Evolutionary conservation across 2,888 invertebrate species (phyloP).

Genomic region (Drosophila greeni): DNA sequence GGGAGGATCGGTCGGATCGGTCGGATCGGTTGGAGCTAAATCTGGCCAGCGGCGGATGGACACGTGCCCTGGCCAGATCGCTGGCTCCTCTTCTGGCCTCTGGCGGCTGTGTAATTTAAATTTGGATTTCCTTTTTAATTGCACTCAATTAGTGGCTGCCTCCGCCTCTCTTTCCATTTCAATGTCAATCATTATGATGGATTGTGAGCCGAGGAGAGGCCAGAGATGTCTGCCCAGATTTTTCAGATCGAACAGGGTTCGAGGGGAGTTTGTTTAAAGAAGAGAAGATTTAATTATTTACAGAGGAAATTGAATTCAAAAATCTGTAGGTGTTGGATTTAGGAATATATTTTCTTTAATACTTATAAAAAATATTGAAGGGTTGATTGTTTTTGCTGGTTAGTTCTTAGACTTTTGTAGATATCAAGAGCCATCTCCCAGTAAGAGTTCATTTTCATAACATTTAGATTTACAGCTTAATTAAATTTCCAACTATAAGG

Average conservation of each 20-base stretch:
- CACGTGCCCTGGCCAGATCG: conserved; percentile 24
- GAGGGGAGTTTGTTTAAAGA: neutral
- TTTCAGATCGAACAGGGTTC: neutral
- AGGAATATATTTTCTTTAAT: neutral
- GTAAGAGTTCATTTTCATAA: too few relatives aligned
- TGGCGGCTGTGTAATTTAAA: conserved; percentile 54
- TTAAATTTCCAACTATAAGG: neutral
- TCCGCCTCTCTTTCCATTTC: conserved; percentile 34
- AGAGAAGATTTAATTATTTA: neutral
- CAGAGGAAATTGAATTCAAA: too few relatives aligned
- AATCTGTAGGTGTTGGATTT: too few relatives aligned
- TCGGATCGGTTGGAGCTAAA: conserved; percentile 35
- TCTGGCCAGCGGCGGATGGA: conserved; percentile 38
- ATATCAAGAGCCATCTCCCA: too few relatives aligned
- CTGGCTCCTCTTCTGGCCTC: conserved; percentile 9
- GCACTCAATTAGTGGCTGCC: conserved; percentile 62
- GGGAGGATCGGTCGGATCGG: conserved; percentile 31
- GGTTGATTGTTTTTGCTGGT: too few relatives aligned
- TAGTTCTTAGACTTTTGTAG: too few relatives aligned
- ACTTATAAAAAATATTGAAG: neutral
- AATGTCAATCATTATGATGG: conserved; percentile 48
- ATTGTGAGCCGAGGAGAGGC: neutral
- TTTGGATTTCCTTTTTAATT: conserved; percentile 69
- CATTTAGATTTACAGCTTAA: too few relatives aligned
- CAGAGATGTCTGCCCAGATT: neutral